Evolutionary conservation across 2,888 invertebrate genomes (phyloP), one percentile per base, ranked within the genome.

Genomic region (Hypomecis atomaria): DNA sequence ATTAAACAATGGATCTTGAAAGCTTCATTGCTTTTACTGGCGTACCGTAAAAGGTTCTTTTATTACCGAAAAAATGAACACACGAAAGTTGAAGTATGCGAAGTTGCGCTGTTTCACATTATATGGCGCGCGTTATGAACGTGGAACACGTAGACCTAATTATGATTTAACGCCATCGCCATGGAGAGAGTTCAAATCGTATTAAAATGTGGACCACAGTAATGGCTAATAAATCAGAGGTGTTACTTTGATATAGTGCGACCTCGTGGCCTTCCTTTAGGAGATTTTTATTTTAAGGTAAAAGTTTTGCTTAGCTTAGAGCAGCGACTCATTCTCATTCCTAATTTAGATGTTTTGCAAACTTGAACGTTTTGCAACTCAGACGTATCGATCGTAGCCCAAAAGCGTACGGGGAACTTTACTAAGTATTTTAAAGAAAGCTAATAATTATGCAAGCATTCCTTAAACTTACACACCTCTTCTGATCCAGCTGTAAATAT

Each of bases 191-290:
- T 78, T 83, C 78, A 79, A 81, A 81, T 76, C 79, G 76, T 74
- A 83, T 85, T 84, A 84, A 83, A 84, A 83, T 82, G 78, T 83
- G 74, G 77, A 80, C 77, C 74, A 70, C 73, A 74, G 69, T 84
- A 84, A 85, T 84, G 82, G 85, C 74, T 76, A 79, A 83, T 85
- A 85, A 83, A 85, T 85, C 82, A 79, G 75, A 71, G 67, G 78
- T 75, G 77, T 77, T 79, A 82, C 74, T 74, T 77, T 83, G 82
- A 84, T 84, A 78, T 82, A 84, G 75, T 74, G 79, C 66, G 71
- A 66, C 71, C 74, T 74, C 78, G 79, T 78, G 83, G 76, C 78
- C 75, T 77, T 78, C 75, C 78, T 74, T 75, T 77, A 78, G 73
- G 77, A 66, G 71, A 64, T 64, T 67, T 61, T 55, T 34, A 59